Percentiles rank a stretch among this genome's conserved stretches.
These are phyloP conservation scores for Oxygymnocypris stewartii DNA, from an alignment of 2,113 vertebrate genomes.

Conservation along the genomic window DNA sequence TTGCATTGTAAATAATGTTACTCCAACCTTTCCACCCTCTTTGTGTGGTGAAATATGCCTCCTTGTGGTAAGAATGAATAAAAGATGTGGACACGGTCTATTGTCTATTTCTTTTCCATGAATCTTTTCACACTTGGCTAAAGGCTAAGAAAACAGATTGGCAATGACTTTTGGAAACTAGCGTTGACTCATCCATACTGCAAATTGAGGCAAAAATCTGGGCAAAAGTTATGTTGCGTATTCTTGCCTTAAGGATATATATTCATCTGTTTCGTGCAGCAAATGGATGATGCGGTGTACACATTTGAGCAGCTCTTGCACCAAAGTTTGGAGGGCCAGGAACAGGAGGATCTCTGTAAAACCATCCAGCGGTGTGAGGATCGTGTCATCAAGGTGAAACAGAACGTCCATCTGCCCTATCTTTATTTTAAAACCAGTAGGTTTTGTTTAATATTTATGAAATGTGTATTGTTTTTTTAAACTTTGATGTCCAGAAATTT, in stretches of 20 bases:
- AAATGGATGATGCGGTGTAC: conserved; percentile 93
- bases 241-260: background rate
- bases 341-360: conserved; percentile 84
- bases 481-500: conserved; percentile 78
- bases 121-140: background rate
- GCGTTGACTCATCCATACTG: background rate
- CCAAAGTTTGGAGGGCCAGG: conserved; percentile 84
- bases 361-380: conserved; percentile 91
- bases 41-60: background rate
- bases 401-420: background rate
- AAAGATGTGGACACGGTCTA: background rate
- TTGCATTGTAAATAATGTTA: conserved; percentile 8
- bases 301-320: conserved; percentile 94
- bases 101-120: background rate
- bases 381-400: conserved; percentile 91
- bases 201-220: background rate
- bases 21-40: background rate
- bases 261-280: conserved; percentile 70
- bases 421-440: background rate
- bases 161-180: background rate
- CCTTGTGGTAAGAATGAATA: conserved; percentile 36
- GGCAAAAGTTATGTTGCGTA: background rate
- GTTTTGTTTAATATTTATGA: background rate
- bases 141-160: background rate
- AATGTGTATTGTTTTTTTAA: background rate